Evolutionary conservation across 2,113 vertebrate genomes (phyloP).

Genomic region (Xyliphius kryptos): DNA sequence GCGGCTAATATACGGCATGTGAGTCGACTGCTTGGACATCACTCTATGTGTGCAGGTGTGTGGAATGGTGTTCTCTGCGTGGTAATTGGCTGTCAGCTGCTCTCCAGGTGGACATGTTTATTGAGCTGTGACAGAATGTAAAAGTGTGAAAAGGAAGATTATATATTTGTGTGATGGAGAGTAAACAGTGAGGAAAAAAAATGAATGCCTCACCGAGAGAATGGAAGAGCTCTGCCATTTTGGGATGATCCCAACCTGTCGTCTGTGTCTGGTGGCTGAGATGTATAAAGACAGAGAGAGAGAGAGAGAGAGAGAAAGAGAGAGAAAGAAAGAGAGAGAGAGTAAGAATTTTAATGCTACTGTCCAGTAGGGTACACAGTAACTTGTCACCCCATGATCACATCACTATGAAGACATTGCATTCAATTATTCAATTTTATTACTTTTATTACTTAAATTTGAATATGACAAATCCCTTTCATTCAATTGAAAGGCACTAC

Average conservation of each 20-base stretch:
- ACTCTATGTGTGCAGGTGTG: conserved; percentile 1
- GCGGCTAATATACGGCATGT: too few species aligned
- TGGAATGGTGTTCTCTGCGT: background rate
- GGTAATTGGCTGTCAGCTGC: conserved; percentile 28
- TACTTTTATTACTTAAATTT: too few species aligned
- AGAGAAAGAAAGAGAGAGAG: too few species aligned
- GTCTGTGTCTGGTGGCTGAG: conserved; percentile 77
- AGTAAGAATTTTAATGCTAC: too few species aligned
- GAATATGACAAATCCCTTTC: too few species aligned
- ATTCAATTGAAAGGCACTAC: too few species aligned
- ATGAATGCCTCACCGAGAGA: conserved; percentile 64
- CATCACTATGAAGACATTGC: too few species aligned
- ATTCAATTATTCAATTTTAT: too few species aligned
- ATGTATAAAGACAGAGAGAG: background rate
- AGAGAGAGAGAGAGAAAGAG: background rate
- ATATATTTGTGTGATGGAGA: conserved; percentile 1
- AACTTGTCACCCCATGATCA: too few species aligned
- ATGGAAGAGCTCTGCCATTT: conserved; percentile 79
- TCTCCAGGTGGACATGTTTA: conserved; percentile 7
- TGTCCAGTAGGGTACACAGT: too few species aligned
- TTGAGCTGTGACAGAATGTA: conserved; percentile 1
- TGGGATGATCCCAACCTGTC: conserved; percentile 82
- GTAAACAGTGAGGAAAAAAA: conserved; percentile 1
- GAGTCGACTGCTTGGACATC: too few species aligned
- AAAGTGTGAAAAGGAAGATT: background rate